These are phyloP conservation scores for Pangasianodon hypophthalmus DNA, from an alignment of 2,113 vertebrate species.

Conservation along the genomic window DNA sequence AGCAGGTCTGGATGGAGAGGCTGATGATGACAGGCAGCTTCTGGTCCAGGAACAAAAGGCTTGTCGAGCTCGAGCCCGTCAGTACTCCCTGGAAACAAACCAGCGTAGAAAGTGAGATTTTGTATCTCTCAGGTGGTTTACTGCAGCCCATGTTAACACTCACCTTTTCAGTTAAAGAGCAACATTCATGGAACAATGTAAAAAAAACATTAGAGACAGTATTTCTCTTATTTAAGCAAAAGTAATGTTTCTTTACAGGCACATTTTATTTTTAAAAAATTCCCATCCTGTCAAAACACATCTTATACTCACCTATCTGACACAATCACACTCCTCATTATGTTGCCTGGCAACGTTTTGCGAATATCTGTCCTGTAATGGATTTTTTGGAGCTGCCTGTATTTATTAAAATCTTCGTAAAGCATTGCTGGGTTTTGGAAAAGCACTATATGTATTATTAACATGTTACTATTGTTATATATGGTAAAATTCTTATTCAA, in stretches of 20 bases:
- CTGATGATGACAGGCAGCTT: conserved; percentile 75
- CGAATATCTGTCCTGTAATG: no score
- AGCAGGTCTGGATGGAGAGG: conserved; percentile 67
- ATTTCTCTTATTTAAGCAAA: not conserved
- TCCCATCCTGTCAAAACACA: not conserved
- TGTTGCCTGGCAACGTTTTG: no score
- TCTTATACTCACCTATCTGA: not conserved
- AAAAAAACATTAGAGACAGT: not conserved
- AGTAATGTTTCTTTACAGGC: not conserved
- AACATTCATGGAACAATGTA: not conserved
- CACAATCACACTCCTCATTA: no score
- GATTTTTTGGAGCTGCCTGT: no score
- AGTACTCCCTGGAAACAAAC: conserved; percentile 83
- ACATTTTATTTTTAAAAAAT: not conserved
- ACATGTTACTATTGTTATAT: no score
- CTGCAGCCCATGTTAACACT: not conserved
- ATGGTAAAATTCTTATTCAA: not conserved
- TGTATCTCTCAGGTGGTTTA: not conserved
- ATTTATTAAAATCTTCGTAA: no score
- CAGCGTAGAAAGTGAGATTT: conserved; percentile 81
- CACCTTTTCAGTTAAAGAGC: not conserved
- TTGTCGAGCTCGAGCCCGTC: conserved; percentile 75
- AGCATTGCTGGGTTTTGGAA: no score
- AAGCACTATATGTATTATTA: no score
- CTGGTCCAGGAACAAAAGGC: conserved; percentile 83